phyloP scores from a whole-genome alignment of 64 coral and sea anemone species.

The Stylophora pistillata region DNA sequence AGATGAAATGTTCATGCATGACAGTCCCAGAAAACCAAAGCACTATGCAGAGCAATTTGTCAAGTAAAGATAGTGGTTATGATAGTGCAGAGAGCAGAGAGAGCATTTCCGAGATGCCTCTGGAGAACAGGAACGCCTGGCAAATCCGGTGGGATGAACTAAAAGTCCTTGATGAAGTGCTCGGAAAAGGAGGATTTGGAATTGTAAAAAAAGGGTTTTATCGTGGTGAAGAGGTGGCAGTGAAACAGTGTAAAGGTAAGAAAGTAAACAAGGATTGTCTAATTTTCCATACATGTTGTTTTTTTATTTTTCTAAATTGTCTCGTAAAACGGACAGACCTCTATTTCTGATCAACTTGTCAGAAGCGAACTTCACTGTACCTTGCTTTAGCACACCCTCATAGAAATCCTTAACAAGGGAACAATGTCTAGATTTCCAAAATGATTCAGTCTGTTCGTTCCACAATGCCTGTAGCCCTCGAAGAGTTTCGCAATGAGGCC shows the following conservation, averaged over 20 bases:
- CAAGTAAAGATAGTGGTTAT: not conserved
- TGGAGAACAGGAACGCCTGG: not conserved
- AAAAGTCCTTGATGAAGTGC: not conserved
- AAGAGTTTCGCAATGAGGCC: no score
- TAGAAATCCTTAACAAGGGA: no score
- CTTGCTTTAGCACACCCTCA: no score
- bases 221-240: not conserved
- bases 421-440: no score
- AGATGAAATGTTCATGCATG: not conserved
- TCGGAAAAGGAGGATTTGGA: constrained; percentile 20
- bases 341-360: no score
- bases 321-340: no score
- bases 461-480: no score
- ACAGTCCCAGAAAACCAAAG: not conserved
- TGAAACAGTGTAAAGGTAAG: constrained; percentile 25
- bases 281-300: no score
- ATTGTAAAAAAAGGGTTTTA: not conserved
- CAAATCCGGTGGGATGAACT: not conserved
- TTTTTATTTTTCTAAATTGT: no score
- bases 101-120: not conserved
- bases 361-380: no score
- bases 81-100: constrained; percentile 1
- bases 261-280: not conserved
- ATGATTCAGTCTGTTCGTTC: no score
- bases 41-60: not conserved